phyloP scores from a whole-genome alignment of 2,888 invertebrate genomes.

The Creontiades dilutus region DNA sequence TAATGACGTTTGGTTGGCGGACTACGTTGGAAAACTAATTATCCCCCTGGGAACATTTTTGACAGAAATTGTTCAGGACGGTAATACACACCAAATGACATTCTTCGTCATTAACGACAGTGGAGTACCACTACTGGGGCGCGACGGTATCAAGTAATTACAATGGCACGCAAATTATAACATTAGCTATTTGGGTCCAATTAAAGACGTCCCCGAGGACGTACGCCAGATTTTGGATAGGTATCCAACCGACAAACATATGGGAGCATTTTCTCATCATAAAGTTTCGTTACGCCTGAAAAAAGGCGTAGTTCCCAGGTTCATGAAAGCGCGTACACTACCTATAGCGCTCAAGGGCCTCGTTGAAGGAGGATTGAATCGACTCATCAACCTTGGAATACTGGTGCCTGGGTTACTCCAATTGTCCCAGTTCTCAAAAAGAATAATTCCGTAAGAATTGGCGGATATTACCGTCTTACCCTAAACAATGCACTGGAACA shows the following conservation, averaged over 20 bases:
- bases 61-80: not conserved
- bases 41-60: not conserved
- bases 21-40: not conserved
- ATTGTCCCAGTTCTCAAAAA: constrained; percentile 77
- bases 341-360: constrained; percentile 75
- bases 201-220: not conserved
- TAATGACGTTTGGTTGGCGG: not conserved
- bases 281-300: constrained; percentile 47
- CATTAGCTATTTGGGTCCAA: not conserved
- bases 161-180: not conserved
- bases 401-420: constrained; percentile 77
- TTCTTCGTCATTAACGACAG: not conserved
- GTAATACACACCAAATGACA: not conserved
- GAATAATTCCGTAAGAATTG: constrained; percentile 77
- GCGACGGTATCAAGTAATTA: constrained; percentile 10
- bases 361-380: constrained; percentile 75
- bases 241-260: not conserved
- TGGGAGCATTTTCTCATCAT: not conserved
- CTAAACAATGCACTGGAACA: constrained; percentile 76
- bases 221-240: not conserved
- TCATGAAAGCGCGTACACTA: constrained; percentile 75
- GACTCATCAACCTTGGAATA: constrained; percentile 74
- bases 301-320: constrained; percentile 73
- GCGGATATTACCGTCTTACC: constrained; percentile 77
- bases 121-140: constrained; percentile 45